Base-by-base conservation (phyloP, 2,888 invertebrate genomes). In the Aelia acuminata region DNA sequence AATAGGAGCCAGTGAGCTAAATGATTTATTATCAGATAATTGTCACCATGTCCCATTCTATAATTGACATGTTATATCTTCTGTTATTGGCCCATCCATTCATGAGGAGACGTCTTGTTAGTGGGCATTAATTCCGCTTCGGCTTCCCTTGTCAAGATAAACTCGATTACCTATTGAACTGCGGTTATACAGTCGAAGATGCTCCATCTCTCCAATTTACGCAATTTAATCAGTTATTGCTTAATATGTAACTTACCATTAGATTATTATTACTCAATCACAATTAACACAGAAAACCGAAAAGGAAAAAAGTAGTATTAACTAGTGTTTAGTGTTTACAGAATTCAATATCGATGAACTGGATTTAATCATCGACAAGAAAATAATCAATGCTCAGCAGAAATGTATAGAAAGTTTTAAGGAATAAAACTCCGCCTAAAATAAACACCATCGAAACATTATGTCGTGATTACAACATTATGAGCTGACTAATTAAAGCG, bases 1-100 rank as follows among this genome's bases (percentile, higher is more conserved):
- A 70, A 70, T 70, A 70, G 63, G 63, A 70, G 31, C 63, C 18
- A 20, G n/a, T 5, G 80, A 35, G 39, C 80, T 80, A 80, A 80
- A 80, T 80, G 80, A 80, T 80, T 80, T 80, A 80, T 80, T 80
- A 80, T 39, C 43, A 22, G 39, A 80, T 80, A 80, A 80, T 80
- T 80, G 80, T 80, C 80, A 80, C 35, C 15, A 47, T n/a, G 80
- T 15, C 43, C 43, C 43, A 43, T n/a, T 15, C 80, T 43, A 80
- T 80, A 80, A 80, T 80, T 80, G 80, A 80, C 80, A 47, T 80
- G 80, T 80, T 80, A 47, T 80, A 80, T 80, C 80, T 80, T 43
- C 80, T 43, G 11, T 80, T 80, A 80, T 80, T 80, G 80, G 80
- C 43, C 80, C 80, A 80, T 80, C 80, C 43, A 80, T 80, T 80